These are phyloP conservation scores for Heliconius eleuchia DNA, from an alignment of 1,140 invertebrate genomes.

Conservation along the genomic window DNA sequence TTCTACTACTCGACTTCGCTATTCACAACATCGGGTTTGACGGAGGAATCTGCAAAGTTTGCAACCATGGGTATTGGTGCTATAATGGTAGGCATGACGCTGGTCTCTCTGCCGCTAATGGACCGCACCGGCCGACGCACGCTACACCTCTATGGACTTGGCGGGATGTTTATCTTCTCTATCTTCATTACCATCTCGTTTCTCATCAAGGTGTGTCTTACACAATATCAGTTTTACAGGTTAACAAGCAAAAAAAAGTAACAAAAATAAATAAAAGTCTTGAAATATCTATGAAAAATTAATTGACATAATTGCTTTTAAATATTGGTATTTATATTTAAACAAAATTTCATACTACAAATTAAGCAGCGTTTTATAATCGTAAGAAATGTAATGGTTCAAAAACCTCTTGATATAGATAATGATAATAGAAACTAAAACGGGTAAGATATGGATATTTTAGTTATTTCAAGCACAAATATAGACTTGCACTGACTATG, in stretches of 20 bases:
- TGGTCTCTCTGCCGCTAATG: slow-evolving; percentile 98
- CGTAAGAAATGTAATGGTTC: not conserved
- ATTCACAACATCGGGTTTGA: slow-evolving; percentile 94
- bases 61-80: slow-evolving; percentile 98
- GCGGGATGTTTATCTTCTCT: slow-evolving; percentile 98
- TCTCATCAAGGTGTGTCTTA: slow-evolving; percentile 90
- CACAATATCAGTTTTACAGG: slow-evolving; percentile 37
- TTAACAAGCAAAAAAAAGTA: not conserved
- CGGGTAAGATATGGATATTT: not conserved
- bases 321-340: not conserved
- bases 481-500: not conserved
- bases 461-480: not conserved
- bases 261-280: not conserved
- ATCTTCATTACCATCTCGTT: slow-evolving; percentile 98
- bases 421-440: not conserved
- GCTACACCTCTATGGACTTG: slow-evolving; percentile 96
- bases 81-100: slow-evolving; percentile 98
- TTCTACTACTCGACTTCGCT: slow-evolving; percentile 98
- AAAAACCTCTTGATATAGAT: too few relatives aligned
- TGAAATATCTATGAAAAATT: too few relatives aligned
- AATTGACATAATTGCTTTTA: too few relatives aligned
- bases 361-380: not conserved
- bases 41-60: slow-evolving; percentile 92
- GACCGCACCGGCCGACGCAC: slow-evolving; percentile 96
- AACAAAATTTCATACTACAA: not conserved